Evolutionary conservation across 2,888 invertebrate genomes (phyloP).

Genomic region (Tenthredo livida): DNA sequence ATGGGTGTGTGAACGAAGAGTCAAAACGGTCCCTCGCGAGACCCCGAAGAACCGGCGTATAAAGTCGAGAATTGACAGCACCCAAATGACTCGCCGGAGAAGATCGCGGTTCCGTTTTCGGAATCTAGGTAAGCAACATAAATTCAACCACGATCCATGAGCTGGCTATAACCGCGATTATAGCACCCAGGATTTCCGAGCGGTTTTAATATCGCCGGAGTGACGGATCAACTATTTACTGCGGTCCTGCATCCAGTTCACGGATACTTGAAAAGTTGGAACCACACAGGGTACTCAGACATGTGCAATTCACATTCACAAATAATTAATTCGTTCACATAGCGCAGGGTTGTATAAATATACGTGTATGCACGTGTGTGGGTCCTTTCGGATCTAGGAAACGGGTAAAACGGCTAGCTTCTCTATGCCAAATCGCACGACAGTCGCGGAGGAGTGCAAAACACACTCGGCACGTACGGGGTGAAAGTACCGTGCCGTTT

Average conservation of each 20-base stretch:
- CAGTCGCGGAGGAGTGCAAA: neutral
- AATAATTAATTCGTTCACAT: neutral
- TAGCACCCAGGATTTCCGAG: slow-evolving; percentile 68
- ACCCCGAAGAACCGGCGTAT: neutral
- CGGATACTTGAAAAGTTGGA: neutral
- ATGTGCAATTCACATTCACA: neutral
- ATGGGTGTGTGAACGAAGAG: neutral
- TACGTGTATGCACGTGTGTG: too few species aligned
- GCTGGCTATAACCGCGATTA: slow-evolving; percentile 66
- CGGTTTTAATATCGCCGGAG: slow-evolving; percentile 74
- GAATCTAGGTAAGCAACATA: slow-evolving; percentile 70
- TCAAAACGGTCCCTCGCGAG: slow-evolving; percentile 1
- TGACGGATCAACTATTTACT: slow-evolving; percentile 56
- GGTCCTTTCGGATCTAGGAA: neutral
- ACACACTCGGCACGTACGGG: slow-evolving; percentile 58
- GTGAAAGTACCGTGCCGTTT: slow-evolving; percentile 32
- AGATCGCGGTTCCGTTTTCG: neutral
- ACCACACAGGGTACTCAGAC: neutral
- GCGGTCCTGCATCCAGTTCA: slow-evolving; percentile 39
- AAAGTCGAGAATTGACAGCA: slow-evolving; percentile 61
- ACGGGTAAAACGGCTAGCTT: neutral
- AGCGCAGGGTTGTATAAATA: neutral
- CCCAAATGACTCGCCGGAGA: slow-evolving; percentile 63
- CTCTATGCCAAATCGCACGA: neutral
- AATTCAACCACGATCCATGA: slow-evolving; percentile 65